Percentiles rank a stretch among this genome's conserved stretches.
phyloP scores from a whole-genome alignment of 1,140 invertebrate genomes.

The Drosophila sp. region DNA sequence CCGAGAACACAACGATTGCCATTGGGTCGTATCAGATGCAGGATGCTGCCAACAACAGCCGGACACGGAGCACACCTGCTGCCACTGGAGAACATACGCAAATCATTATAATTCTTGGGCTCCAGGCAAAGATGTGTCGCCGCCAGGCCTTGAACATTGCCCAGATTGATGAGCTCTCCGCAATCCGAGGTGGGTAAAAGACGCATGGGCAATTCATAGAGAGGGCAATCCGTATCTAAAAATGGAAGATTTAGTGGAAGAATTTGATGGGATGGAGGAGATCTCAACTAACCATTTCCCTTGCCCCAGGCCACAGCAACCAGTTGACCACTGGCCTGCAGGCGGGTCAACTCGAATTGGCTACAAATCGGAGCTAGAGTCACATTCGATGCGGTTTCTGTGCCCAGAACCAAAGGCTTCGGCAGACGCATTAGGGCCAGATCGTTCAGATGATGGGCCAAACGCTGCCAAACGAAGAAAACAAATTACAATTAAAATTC shows the following conservation, averaged over 20 bases:
- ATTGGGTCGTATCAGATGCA: constrained; percentile 51
- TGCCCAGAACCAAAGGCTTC: constrained; percentile 24
- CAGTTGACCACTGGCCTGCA: constrained; percentile 48
- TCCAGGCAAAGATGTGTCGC: constrained; percentile 35
- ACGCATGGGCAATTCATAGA: constrained; percentile 67
- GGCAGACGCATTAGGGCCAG: constrained; percentile 43
- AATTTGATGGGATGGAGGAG: neutral
- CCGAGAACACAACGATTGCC: constrained; percentile 59
- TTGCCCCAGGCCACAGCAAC: constrained; percentile 62
- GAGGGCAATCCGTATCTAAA: constrained; percentile 54
- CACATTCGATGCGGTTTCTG: constrained; percentile 15
- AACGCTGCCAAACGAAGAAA: constrained; percentile 22
- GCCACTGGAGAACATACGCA: constrained; percentile 23
- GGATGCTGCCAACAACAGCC: constrained; percentile 47
- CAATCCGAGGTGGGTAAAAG: constrained; percentile 52
- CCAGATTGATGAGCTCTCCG: constrained; percentile 25
- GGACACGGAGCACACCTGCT: constrained; percentile 52
- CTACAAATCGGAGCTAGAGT: constrained; percentile 51
- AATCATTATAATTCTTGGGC: constrained; percentile 5
- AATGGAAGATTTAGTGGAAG: neutral
- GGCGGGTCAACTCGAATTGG: constrained; percentile 51
- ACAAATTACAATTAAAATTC: neutral
- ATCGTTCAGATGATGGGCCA: constrained; percentile 41
- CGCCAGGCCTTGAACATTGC: constrained; percentile 23
- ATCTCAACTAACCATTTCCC: constrained; percentile 40